Percentiles rank a stretch among this genome's conserved stretches.
These are phyloP conservation scores for Megathymus violae DNA, from an alignment of 1,140 invertebrate species.

Conservation along the genomic window DNA sequence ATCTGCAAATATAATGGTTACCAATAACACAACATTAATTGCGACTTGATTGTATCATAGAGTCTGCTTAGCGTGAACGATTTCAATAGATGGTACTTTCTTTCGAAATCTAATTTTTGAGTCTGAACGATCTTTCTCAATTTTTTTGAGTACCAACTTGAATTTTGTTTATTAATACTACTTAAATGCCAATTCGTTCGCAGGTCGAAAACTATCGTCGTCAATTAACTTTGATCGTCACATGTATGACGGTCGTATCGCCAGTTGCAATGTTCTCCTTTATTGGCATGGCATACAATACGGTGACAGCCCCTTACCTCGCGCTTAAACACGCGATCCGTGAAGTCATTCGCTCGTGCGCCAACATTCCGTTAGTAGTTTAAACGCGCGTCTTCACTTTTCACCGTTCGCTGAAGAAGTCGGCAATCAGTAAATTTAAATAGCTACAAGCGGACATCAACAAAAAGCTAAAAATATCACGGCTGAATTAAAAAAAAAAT, in stretches of 20 bases:
- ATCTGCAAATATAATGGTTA: too few relatives aligned
- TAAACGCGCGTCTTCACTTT: conserved; percentile 48
- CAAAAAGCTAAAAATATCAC: conserved; percentile 30
- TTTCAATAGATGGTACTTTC: too few relatives aligned
- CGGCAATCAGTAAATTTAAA: conserved; percentile 8
- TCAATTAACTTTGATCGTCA: conserved; percentile 14
- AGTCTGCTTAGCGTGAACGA: too few relatives aligned
- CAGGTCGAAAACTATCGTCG: background rate
- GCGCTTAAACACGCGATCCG: conserved; percentile 39
- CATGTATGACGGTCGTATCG: conserved; percentile 5
- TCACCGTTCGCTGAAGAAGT: conserved; percentile 30
- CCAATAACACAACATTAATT: too few relatives aligned
- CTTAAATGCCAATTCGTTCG: too few relatives aligned
- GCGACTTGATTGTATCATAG: too few relatives aligned
- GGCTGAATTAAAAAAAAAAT: conserved; percentile 43
- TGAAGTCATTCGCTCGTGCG: conserved; percentile 57
- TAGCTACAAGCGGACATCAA: conserved; percentile 34
- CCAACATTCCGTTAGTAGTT: conserved; percentile 63
- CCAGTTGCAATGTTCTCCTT: conserved; percentile 23
- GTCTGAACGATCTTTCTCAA: too few relatives aligned
- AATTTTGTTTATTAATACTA: too few relatives aligned
- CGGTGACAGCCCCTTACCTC: conserved; percentile 44
- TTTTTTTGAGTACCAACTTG: too few relatives aligned
- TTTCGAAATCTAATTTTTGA: too few relatives aligned
- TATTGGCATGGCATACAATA: conserved; percentile 66